phyloP scores from a whole-genome alignment of 1,140 invertebrate species.

The Trichogramma pretiosum region DNA sequence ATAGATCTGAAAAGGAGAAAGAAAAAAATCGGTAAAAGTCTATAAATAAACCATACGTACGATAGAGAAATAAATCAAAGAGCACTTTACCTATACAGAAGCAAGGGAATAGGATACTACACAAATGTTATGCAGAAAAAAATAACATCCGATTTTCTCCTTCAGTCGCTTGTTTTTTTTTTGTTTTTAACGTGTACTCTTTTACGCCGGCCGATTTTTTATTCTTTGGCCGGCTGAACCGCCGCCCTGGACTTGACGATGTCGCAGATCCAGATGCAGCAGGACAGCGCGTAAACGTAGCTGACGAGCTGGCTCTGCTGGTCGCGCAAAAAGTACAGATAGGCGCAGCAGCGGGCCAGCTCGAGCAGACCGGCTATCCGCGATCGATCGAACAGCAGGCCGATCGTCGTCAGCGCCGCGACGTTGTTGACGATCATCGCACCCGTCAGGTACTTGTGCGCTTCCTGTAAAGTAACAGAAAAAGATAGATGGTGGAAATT shows the following conservation, averaged over 20 bases:
- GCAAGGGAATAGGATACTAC: too few species aligned
- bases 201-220: too few species aligned
- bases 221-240: too few species aligned
- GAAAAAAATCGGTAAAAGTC: too few species aligned
- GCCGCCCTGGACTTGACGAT: not conserved
- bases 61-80: too few species aligned
- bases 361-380: slow-evolving; percentile 48
- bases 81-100: too few species aligned
- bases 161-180: too few species aligned
- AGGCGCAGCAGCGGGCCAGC: slow-evolving; percentile 44
- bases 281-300: slow-evolving; percentile 1
- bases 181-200: too few species aligned
- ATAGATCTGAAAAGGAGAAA: too few species aligned
- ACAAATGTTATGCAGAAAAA: too few species aligned
- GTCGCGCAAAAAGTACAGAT: slow-evolving; percentile 15
- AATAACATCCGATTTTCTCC: too few species aligned
- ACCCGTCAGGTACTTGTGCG: slow-evolving; percentile 49
- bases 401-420: slow-evolving; percentile 57
- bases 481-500: slow-evolving; percentile 9
- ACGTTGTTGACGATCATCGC: slow-evolving; percentile 55
- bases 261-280: slow-evolving; percentile 5
- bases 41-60: too few species aligned
- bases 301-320: not conserved
- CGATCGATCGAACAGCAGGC: slow-evolving; percentile 58
- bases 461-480: slow-evolving; percentile 44